These are phyloP conservation scores for Meloe dianella DNA, from an alignment of 2,888 invertebrate species.

Conservation along the genomic window DNA sequence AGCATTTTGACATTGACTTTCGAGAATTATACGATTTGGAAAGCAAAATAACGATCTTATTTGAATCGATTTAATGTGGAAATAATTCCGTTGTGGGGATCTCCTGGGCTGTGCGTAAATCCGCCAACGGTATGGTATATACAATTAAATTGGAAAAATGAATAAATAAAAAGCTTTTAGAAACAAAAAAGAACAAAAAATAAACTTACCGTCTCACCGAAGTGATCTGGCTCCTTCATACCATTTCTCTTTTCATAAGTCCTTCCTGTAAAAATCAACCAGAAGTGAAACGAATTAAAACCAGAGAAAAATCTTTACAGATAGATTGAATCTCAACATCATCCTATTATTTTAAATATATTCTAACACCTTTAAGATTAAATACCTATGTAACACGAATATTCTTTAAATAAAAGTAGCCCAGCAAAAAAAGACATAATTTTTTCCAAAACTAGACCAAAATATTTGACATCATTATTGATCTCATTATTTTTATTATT, in stretches of 20 bases:
- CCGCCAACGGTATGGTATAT: too few species aligned
- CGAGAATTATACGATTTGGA: too few species aligned
- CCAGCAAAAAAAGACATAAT: not conserved
- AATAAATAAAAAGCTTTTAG: not conserved
- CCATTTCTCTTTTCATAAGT: constrained; percentile 78
- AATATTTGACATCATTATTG: not conserved
- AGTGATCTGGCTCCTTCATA: constrained; percentile 87
- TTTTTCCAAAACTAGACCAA: not conserved
- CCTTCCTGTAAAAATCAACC: constrained; percentile 68
- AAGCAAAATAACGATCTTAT: too few species aligned
- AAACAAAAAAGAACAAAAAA: too few species aligned
- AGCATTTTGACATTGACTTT: too few species aligned
- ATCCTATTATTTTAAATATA: not conserved
- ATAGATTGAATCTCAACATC: not conserved
- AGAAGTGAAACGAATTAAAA: constrained; percentile 18
- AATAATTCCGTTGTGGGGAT: too few species aligned
- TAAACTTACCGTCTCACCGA: constrained; percentile 81
- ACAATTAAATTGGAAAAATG: too few species aligned
- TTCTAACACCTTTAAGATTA: not conserved
- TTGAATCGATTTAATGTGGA: too few species aligned
- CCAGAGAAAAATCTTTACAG: too few species aligned
- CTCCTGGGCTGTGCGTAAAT: too few species aligned
- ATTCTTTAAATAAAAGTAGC: too few species aligned
- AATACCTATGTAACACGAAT: too few species aligned
- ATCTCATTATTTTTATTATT: not conserved